Conservation (phyloP, 2,797 vertebrate genomes). For the Linurgus olivaceus region DNA sequence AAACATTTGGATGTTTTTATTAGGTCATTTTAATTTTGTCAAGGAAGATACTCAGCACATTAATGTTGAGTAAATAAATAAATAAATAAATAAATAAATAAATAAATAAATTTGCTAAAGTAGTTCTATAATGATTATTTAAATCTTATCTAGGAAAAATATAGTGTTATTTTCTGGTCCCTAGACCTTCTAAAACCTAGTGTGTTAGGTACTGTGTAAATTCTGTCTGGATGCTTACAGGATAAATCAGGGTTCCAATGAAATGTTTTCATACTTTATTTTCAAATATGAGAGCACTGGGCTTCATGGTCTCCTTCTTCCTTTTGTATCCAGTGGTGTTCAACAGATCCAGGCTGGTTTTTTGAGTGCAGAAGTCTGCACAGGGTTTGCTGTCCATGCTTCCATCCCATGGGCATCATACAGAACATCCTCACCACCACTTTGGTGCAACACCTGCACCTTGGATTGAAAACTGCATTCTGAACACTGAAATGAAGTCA, state of each 20-base stretch:
- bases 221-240: background rate
- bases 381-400: background rate
- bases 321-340: background rate
- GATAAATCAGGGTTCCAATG: background rate
- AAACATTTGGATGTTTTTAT: background rate
- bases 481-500: background rate
- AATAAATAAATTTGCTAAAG: slow-evolving; percentile 11
- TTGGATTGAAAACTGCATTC: background rate
- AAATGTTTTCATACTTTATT: background rate
- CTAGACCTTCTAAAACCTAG: background rate
- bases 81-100: background rate
- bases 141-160: background rate
- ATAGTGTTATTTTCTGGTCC: background rate
- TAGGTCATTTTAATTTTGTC: background rate
- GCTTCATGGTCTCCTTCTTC: background rate
- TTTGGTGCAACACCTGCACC: background rate
- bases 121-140: background rate
- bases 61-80: background rate
- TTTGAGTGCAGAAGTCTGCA: background rate
- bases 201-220: background rate
- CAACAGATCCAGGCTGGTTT: background rate
- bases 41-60: slow-evolving; percentile 2
- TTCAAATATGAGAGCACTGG: background rate
- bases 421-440: background rate
- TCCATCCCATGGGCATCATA: background rate